phyloP scores from a whole-genome alignment of 1,140 invertebrate genomes.

The Dendrolimus punctatus region DNA sequence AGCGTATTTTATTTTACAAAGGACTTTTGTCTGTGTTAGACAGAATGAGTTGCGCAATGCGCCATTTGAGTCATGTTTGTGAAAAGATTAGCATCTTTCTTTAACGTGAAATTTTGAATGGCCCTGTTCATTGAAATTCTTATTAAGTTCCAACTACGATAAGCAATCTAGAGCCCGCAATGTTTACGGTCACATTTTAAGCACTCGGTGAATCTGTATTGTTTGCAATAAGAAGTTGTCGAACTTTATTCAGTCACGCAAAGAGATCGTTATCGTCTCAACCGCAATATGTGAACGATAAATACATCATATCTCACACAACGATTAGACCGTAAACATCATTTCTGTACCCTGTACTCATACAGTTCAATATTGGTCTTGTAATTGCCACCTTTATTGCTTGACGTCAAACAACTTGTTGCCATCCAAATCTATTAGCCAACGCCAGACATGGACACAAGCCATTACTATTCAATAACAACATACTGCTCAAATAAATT shows the following conservation, averaged over 20 bases:
- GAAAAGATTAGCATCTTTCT: slow-evolving; percentile 1
- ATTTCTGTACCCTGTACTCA: no score
- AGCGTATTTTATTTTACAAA: no score
- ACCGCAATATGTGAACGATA: background rate
- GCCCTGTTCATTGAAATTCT: slow-evolving; percentile 10
- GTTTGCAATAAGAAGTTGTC: slow-evolving; percentile 1
- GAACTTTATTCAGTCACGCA: slow-evolving; percentile 7
- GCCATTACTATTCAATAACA: slow-evolving; percentile 16
- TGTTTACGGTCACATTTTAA: slow-evolving; percentile 7
- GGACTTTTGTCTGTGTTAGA: no score
- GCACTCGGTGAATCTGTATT: slow-evolving; percentile 3
- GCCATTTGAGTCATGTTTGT: background rate
- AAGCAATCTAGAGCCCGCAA: background rate
- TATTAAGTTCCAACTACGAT: slow-evolving; percentile 5
- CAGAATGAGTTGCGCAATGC: no score
- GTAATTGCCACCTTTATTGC: slow-evolving; percentile 7
- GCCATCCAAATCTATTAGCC: background rate
- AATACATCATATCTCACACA: no score
- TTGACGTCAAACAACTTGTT: slow-evolving; percentile 8
- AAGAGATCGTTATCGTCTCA: slow-evolving; percentile 9
- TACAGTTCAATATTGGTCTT: slow-evolving; percentile 3
- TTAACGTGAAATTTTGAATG: slow-evolving; percentile 1
- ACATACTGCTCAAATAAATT: no score
- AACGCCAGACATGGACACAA: slow-evolving; percentile 16
- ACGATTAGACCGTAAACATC: no score